Evolutionary conservation across 2,113 vertebrate species (phyloP).

Genomic region (Jacana jacana): DNA sequence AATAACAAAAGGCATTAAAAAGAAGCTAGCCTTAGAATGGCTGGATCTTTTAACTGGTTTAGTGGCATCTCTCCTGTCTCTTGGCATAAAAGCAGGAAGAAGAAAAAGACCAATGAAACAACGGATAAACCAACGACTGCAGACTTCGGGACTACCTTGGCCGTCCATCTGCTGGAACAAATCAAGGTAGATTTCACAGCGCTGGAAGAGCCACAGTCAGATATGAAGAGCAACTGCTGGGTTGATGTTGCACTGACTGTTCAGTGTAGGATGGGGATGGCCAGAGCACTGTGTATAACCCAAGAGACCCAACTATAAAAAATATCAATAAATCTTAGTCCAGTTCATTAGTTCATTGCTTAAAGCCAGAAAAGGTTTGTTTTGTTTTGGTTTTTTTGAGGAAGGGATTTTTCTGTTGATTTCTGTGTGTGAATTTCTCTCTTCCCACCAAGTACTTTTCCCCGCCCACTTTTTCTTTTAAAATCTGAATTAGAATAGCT

Average conservation of each 20-base stretch:
- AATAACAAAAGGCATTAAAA: neutral
- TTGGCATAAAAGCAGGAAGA: neutral
- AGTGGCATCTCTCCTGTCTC: neutral
- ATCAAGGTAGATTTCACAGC: neutral
- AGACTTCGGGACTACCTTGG: neutral
- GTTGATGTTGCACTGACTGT: no score
- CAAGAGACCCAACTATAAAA: neutral
- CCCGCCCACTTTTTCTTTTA: neutral
- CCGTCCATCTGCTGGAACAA: neutral
- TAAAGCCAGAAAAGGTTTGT: neutral
- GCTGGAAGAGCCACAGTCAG: neutral
- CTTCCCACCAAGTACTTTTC: neutral
- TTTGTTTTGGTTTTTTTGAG: neutral
- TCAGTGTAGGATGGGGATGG: neutral
- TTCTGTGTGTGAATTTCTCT: neutral
- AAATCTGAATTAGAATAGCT: constrained; percentile 42
- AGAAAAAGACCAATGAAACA: neutral
- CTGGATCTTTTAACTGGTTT: neutral
- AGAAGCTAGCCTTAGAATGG: neutral
- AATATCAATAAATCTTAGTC: neutral
- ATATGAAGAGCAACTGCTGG: neutral
- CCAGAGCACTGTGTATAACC: neutral
- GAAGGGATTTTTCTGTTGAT: neutral
- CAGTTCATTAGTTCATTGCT: neutral
- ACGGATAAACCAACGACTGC: neutral